Evolutionary conservation across 2,888 invertebrate genomes (phyloP).

Genomic region (Ornithoptera alexandrae): DNA sequence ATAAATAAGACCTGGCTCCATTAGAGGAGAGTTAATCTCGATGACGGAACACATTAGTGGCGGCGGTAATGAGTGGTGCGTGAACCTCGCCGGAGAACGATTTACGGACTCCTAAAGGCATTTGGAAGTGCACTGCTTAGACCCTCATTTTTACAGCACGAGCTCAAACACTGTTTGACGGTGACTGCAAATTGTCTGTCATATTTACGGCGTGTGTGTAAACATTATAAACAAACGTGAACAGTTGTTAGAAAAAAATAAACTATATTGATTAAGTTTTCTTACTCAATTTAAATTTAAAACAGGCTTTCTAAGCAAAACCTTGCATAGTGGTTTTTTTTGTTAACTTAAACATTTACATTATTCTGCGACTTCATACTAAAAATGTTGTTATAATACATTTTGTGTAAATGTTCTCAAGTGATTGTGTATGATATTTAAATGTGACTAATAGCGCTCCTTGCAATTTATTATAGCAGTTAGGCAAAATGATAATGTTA

Average conservation of each 20-base stretch:
- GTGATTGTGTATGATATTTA: constrained; percentile 19
- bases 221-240: neutral
- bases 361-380: no score
- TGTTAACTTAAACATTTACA: no score
- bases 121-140: constrained; percentile 42
- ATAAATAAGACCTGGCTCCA: constrained; percentile 64
- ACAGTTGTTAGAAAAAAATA: neutral
- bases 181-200: neutral
- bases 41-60: constrained; percentile 77
- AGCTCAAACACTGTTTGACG: constrained; percentile 4
- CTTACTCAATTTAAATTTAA: neutral
- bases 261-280: neutral
- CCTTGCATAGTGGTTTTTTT: neutral
- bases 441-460: constrained; percentile 13
- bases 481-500: constrained; percentile 39
- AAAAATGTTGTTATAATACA: neutral
- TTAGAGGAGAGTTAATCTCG: constrained; percentile 75
- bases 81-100: constrained; percentile 64
- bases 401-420: constrained; percentile 2
- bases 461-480: constrained; percentile 33
- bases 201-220: neutral
- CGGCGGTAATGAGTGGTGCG: constrained; percentile 69
- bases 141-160: constrained; percentile 22
- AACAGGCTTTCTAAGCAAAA: neutral
- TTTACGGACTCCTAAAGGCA: constrained; percentile 72